A percentile compares a stretch with the other conserved stretches of the same genome.
These are phyloP conservation scores for Zoanthus solanderi DNA, from an alignment of 92 coral and sea anemone species.

Conservation along the genomic window DNA sequence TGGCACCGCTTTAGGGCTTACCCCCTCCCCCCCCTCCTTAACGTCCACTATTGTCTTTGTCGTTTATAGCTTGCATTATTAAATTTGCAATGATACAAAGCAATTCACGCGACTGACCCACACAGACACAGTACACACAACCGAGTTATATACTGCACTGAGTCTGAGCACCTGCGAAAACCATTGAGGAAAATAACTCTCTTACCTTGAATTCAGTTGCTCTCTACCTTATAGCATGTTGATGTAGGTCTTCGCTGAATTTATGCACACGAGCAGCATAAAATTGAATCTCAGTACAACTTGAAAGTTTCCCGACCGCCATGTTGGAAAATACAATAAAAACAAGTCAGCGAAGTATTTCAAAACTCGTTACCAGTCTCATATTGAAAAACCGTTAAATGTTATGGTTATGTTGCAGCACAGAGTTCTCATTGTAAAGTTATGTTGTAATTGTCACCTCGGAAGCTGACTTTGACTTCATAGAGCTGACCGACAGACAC, in stretches of 20 bases:
- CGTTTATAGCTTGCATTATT: slow-evolving; percentile 41
- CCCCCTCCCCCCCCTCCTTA: slow-evolving; percentile 14
- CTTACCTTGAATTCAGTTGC: slow-evolving; percentile 42
- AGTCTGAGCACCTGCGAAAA: slow-evolving; percentile 40
- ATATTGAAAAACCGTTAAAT: too few relatives aligned
- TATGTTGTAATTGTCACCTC: too few relatives aligned
- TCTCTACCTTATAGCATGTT: slow-evolving; percentile 35
- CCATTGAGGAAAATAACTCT: slow-evolving; percentile 42
- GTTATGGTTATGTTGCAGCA: too few relatives aligned
- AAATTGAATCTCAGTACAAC: slow-evolving; percentile 25
- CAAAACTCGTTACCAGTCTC: slow-evolving; percentile 3
- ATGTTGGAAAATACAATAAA: slow-evolving; percentile 25
- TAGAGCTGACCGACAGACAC: too few relatives aligned
- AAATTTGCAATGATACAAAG: slow-evolving; percentile 36
- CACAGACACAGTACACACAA: slow-evolving; percentile 43
- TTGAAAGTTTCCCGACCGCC: slow-evolving; percentile 30
- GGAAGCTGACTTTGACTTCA: too few relatives aligned
- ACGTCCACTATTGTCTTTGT: not conserved
- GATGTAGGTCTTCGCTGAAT: slow-evolving; percentile 32
- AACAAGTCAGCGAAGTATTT: slow-evolving; percentile 24
- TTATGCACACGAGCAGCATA: slow-evolving; percentile 29
- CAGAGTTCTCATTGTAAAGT: too few relatives aligned
- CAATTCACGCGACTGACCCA: slow-evolving; percentile 41
- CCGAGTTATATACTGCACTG: slow-evolving; percentile 35
- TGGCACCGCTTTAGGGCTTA: too few relatives aligned